Conservation (phyloP, 2,113 vertebrate genomes). For the Gavia stellata region DNA sequence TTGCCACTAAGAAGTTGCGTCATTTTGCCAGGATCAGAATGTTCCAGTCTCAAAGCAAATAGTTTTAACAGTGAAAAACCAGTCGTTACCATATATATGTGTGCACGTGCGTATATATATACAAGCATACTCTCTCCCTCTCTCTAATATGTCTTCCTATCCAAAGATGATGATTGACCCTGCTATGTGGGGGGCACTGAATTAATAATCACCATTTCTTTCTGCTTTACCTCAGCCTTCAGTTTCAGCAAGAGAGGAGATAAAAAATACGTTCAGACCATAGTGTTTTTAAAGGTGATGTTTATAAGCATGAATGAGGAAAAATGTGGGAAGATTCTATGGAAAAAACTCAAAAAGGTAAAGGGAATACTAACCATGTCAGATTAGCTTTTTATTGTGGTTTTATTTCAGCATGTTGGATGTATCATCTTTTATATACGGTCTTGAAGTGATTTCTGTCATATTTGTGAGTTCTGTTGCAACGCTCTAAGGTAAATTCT, state of each 20-base stretch:
- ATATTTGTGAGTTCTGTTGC: neutral
- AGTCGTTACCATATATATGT: conserved; percentile 12
- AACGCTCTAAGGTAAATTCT: neutral
- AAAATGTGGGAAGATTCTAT: neutral
- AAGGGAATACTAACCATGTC: neutral
- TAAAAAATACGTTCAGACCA: neutral
- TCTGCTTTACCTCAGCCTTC: neutral
- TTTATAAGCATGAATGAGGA: neutral
- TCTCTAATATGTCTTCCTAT: neutral
- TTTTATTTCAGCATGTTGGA: neutral
- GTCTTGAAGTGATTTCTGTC: neutral
- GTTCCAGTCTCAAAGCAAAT: conserved; percentile 54
- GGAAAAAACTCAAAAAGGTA: neutral
- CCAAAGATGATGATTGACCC: neutral
- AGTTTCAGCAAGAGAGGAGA: neutral
- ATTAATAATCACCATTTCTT: neutral
- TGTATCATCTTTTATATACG: neutral
- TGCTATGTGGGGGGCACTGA: neutral
- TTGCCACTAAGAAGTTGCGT: conserved; percentile 51
- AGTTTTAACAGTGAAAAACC: conserved; percentile 23
- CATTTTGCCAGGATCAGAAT: conserved; percentile 49
- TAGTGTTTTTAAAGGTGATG: neutral
- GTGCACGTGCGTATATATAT: neutral
- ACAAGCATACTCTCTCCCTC: neutral
- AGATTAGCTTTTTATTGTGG: neutral